Evolutionary conservation across 2,888 invertebrate genomes (phyloP).

Genomic region (Mesorhabditis sp.): DNA sequence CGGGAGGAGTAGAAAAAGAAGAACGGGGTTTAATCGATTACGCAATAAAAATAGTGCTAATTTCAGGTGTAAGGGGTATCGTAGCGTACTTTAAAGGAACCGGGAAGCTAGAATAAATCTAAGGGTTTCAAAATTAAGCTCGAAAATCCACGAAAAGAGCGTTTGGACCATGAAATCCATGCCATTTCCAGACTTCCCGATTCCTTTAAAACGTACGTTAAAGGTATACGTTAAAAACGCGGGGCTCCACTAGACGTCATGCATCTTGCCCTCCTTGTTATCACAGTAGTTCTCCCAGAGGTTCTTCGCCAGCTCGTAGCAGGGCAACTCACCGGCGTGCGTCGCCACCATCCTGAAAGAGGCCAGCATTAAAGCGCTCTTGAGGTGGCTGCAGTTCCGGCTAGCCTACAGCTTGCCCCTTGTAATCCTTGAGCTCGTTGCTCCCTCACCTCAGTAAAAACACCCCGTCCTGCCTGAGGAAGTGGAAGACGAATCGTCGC

Average conservation of each 20-base stretch:
- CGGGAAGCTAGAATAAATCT: too few species aligned
- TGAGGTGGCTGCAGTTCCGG: not conserved
- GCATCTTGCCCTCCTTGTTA: conserved; percentile 58
- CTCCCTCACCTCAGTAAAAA: conserved; percentile 40
- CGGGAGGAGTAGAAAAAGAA: too few species aligned
- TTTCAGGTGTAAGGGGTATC: too few species aligned
- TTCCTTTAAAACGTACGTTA: too few species aligned
- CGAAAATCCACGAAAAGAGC: too few species aligned
- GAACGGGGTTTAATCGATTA: too few species aligned
- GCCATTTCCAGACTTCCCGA: too few species aligned
- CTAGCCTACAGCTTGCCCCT: not conserved
- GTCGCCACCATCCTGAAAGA: conserved; percentile 56
- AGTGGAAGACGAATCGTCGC: conserved; percentile 56
- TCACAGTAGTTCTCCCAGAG: conserved; percentile 57
- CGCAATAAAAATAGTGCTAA: too few species aligned
- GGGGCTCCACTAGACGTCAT: conserved; percentile 43
- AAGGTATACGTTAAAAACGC: too few species aligned
- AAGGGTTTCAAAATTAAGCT: too few species aligned
- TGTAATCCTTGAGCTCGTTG: not conserved
- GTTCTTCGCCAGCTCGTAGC: conserved; percentile 57
- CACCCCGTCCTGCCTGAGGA: conserved; percentile 57
- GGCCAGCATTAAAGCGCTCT: not conserved
- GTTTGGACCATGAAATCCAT: too few species aligned
- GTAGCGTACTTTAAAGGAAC: too few species aligned
- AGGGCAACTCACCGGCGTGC: conserved; percentile 57